Evolutionary conservation across 2,888 invertebrate species (phyloP), one percentile per base, ranked within the genome.

Genomic region (Watsonalla binaria): DNA sequence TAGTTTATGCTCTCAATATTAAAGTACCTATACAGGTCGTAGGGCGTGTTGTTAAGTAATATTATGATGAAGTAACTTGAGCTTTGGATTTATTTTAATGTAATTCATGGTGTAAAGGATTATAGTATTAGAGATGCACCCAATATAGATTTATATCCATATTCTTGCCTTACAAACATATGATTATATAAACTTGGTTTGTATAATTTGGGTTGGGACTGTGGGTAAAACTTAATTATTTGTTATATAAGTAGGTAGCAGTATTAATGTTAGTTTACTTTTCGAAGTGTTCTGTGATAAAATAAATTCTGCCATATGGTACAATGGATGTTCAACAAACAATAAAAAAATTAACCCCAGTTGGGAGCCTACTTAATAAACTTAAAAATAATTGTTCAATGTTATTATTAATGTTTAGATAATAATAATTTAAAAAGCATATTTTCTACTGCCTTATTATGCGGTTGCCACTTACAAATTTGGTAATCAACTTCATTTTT

Each of bases 211-310:
- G 64, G 56, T 60, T 63, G 57, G 72, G 68, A 56, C 55, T 61
- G 61, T 58, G 64, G 48, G 55, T 64, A 52, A 61, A 62, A 61
- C 59, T 65, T 66, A 65, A 62, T 57, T 55, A 55, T 62, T 53
- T 54, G 45, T 68, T 65, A 61, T 64, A 58, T 65, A 61, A 68
- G 63, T 60, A 67, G 70, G 64, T 60, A 67, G 70, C 71, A 75
- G 76, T 76, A 77, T 76, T 78, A 72, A 62, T 61, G 51, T 65
- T 66, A 64, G 65, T 67, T 66, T 64, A 65, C 57, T 59, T 67
- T 72, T 67, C 15, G 7, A 49, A 49, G 49, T 49, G 37, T 49
- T 49, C 82, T 82, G 83, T 83, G 82, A 83, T 83, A 82, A 74
- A 72, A 72, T 69, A 65, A 62, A 72, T 70, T 77, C 68, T 73